Percentiles rank a stretch among this genome's conserved stretches.
Evolutionary conservation across 64 coral and sea anemone genomes (phyloP).

Genomic region (Porites australiensis): DNA sequence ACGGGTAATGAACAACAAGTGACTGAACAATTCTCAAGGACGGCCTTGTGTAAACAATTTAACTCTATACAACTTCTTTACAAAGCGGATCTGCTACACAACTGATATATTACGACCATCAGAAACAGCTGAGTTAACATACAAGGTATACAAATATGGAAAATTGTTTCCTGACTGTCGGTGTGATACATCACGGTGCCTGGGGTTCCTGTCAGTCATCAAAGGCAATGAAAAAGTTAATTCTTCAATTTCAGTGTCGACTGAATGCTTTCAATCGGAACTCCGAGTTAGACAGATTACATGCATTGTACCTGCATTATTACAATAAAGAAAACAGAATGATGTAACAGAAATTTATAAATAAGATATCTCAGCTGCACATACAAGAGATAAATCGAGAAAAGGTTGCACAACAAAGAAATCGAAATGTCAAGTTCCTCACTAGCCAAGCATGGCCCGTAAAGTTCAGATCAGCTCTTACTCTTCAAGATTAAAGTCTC

Average conservation of each 20-base stretch:
- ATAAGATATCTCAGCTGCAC: slow-evolving; percentile 10
- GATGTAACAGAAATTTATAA: slow-evolving; percentile 24
- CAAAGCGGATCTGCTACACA: neutral
- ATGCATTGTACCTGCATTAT: neutral
- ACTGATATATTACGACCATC: slow-evolving; percentile 3
- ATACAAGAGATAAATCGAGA: neutral
- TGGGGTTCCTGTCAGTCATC: neutral
- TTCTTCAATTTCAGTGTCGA: neutral
- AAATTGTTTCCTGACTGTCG: neutral
- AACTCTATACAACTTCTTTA: neutral
- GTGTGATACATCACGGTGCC: neutral
- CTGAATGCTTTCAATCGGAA: neutral
- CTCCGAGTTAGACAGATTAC: neutral
- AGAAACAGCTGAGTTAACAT: slow-evolving; percentile 10
- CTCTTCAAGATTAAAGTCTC: neutral
- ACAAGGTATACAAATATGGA: slow-evolving; percentile 1
- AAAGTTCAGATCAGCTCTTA: neutral
- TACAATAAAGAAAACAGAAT: slow-evolving; percentile 9
- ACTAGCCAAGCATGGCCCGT: neutral
- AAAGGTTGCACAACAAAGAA: slow-evolving; percentile 9
- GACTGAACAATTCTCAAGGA: neutral
- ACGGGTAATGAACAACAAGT: neutral
- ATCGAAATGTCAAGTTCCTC: neutral
- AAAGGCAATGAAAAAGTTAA: neutral
- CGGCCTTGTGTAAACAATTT: neutral